Evolutionary conservation across 2,113 vertebrate genomes (phyloP).

Genomic region (Chaetodon auriga): DNA sequence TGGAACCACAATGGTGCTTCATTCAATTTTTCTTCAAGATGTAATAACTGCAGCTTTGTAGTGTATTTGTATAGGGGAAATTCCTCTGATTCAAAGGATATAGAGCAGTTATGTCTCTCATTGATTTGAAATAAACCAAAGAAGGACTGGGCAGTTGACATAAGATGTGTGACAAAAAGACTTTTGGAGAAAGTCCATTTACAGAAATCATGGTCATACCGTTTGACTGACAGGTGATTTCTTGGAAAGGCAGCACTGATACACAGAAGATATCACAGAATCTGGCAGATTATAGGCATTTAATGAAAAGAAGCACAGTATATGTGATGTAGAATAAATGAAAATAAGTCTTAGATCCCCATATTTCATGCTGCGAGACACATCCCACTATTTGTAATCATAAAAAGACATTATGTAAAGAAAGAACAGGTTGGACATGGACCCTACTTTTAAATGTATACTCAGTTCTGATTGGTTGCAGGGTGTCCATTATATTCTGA

Average conservation of each 20-base stretch:
- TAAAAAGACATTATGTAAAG: not conserved
- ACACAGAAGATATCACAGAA: not conserved
- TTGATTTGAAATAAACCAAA: not conserved
- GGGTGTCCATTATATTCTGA: too few relatives aligned
- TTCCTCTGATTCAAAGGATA: not conserved
- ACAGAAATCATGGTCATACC: not conserved
- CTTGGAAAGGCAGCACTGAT: not conserved
- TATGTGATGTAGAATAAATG: slow-evolving; percentile 4
- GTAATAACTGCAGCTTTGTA: not conserved
- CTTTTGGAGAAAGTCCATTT: not conserved
- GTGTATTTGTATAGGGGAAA: not conserved
- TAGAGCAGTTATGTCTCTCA: too few relatives aligned
- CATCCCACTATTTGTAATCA: not conserved
- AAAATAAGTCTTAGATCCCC: not conserved
- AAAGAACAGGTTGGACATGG: not conserved
- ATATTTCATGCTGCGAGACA: not conserved
- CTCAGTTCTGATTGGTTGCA: too few relatives aligned
- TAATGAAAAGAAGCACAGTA: not conserved
- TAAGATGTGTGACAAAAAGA: not conserved
- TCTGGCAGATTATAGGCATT: not conserved
- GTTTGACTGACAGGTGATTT: not conserved
- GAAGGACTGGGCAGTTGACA: not conserved
- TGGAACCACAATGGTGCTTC: too few relatives aligned
- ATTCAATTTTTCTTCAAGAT: not conserved
- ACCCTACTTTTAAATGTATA: too few relatives aligned